These are phyloP conservation scores for Nemapogon koenigi DNA, from an alignment of 2,888 invertebrate species.

Conservation along the genomic window DNA sequence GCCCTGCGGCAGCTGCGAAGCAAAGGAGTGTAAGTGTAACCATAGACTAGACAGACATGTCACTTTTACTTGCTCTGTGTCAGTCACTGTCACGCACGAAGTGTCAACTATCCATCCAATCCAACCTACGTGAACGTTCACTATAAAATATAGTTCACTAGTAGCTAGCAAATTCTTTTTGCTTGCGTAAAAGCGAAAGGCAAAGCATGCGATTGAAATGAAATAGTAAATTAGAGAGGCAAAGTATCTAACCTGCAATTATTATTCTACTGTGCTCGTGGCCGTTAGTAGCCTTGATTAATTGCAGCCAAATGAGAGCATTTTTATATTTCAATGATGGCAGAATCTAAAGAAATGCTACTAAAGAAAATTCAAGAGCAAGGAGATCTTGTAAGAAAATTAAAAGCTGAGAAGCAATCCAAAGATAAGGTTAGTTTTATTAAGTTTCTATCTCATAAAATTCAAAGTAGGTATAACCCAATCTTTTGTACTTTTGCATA, in stretches of 20 bases:
- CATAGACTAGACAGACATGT: too few relatives aligned
- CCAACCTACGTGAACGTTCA: too few relatives aligned
- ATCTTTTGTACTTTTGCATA: slow-evolving; percentile 30
- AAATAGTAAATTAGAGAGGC: slow-evolving; percentile 4
- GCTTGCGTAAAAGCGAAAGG: slow-evolving; percentile 8
- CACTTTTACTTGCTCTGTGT: too few relatives aligned
- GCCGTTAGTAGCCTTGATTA: not conserved
- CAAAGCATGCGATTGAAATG: too few relatives aligned
- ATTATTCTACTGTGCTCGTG: slow-evolving; percentile 1
- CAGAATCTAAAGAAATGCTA: slow-evolving; percentile 39
- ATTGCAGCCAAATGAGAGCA: too few relatives aligned
- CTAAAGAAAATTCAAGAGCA: slow-evolving; percentile 64
- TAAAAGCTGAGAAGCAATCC: slow-evolving; percentile 81
- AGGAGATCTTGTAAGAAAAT: slow-evolving; percentile 81
- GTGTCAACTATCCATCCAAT: too few relatives aligned
- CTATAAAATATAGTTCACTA: too few relatives aligned
- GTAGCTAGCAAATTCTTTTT: too few relatives aligned
- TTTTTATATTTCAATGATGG: slow-evolving; percentile 27
- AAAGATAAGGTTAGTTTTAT: slow-evolving; percentile 71
- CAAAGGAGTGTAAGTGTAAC: too few relatives aligned
- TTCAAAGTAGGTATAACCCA: slow-evolving; percentile 11
- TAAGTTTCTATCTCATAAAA: slow-evolving; percentile 25
- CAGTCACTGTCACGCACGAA: too few relatives aligned
- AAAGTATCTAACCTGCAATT: slow-evolving; percentile 7
- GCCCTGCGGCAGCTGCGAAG: too few relatives aligned